Evolutionary conservation across 2,888 invertebrate genomes (phyloP).

Genomic region (Steinernema hermaphroditum): DNA sequence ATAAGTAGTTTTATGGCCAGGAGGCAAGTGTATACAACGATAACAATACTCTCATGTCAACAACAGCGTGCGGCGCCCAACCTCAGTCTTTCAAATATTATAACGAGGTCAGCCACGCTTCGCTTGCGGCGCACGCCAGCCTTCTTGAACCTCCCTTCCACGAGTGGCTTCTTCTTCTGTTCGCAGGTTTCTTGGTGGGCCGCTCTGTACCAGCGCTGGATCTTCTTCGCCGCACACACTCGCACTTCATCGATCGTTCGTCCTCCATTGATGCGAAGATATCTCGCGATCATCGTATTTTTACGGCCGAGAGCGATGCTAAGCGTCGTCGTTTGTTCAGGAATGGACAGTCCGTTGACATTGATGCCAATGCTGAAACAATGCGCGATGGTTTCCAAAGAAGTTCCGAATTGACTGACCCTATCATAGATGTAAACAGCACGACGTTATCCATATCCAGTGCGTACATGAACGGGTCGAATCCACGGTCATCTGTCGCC

Average conservation of each 20-base stretch:
- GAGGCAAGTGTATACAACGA: too few species aligned
- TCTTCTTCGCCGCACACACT: neutral
- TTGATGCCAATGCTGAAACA: neutral
- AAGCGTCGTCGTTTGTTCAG: neutral
- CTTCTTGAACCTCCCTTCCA: neutral
- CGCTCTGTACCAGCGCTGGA: slow-evolving; percentile 7
- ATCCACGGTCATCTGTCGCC: neutral
- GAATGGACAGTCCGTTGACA: neutral
- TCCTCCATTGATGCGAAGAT: neutral
- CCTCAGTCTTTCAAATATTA: neutral
- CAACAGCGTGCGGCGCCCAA: too few species aligned
- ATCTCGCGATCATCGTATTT: neutral
- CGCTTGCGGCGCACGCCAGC: neutral
- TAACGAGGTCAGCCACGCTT: neutral
- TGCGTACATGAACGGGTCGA: slow-evolving; percentile 24
- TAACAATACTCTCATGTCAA: too few species aligned
- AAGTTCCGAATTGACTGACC: neutral
- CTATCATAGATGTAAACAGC: neutral
- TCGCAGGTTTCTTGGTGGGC: neutral
- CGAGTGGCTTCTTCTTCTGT: neutral
- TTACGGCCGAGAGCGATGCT: neutral
- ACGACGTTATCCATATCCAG: neutral
- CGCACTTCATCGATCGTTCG: neutral
- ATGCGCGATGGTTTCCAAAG: too few species aligned
- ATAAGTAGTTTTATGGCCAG: too few species aligned